Evolutionary conservation across 2,797 vertebrate species (phyloP).

Genomic region (Mastacembelus armatus): DNA sequence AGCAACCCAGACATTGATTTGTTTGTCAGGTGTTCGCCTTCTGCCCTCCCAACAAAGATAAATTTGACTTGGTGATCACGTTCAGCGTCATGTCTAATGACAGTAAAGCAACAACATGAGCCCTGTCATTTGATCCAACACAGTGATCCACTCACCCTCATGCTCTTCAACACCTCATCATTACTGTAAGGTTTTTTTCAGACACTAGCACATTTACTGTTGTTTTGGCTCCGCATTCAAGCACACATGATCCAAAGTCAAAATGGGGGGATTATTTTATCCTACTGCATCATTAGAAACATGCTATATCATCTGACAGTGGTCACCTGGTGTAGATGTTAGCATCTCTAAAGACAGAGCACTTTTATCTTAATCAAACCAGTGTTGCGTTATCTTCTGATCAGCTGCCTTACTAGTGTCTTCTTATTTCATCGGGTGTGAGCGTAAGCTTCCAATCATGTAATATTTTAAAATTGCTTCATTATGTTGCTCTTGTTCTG

Average conservation of each 20-base stretch:
- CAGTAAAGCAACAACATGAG: neutral
- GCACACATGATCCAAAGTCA: neutral
- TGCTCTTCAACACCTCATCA: neutral
- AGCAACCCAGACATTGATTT: constrained; percentile 14
- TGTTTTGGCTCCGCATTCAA: neutral
- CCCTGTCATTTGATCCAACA: neutral
- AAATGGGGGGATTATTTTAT: no score
- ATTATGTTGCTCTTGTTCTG: no score
- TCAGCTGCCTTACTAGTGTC: neutral
- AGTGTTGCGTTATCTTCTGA: neutral
- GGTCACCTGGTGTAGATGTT: neutral
- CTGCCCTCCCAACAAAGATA: neutral
- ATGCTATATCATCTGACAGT: no score
- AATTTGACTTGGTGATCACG: neutral
- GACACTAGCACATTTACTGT: neutral
- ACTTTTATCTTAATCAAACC: no score
- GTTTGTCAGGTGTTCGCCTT: neutral
- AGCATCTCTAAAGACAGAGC: no score
- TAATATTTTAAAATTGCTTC: neutral
- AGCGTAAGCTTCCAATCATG: neutral
- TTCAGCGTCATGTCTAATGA: constrained; percentile 6
- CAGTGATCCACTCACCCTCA: constrained; percentile 3
- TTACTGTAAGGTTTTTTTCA: constrained; percentile 1
- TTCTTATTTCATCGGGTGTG: neutral
- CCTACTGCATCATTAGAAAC: no score